phyloP scores from a whole-genome alignment of 2,797 vertebrate species.

The Semotilus atromaculatus region DNA sequence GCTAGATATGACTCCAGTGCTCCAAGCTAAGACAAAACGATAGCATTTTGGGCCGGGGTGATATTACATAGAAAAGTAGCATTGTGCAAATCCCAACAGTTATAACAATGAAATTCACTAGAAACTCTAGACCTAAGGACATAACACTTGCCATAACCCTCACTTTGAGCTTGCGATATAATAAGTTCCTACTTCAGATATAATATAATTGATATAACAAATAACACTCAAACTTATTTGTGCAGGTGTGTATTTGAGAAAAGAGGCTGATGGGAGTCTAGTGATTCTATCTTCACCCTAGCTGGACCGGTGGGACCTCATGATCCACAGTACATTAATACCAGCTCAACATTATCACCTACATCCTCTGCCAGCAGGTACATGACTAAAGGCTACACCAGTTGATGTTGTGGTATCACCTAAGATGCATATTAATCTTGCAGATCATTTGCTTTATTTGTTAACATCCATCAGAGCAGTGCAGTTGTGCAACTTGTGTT shows the following conservation, averaged over 20 bases:
- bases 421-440: conserved; percentile 10
- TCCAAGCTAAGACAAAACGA: conserved; percentile 2
- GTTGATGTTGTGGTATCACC: conserved; percentile 22
- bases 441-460: conserved; percentile 12
- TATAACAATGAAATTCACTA: not conserved
- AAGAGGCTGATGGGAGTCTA: conserved; percentile 90
- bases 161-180: not conserved
- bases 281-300: conserved; percentile 90
- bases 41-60: not conserved
- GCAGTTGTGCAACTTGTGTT: not conserved
- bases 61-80: not conserved
- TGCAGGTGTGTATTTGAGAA: conserved; percentile 90
- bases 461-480: not conserved
- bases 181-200: not conserved
- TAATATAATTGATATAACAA: not conserved
- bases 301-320: conserved; percentile 93
- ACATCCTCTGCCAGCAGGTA: conserved; percentile 95
- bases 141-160: not conserved
- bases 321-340: conserved; percentile 95
- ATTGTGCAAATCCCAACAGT: not conserved
- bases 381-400: conserved; percentile 39
- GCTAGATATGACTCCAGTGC: not conserved
- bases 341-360: conserved; percentile 91
- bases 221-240: not conserved
- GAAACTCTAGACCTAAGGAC: not conserved